These are phyloP conservation scores for Sebastes iracundus DNA, from an alignment of 2,797 vertebrate species.

Conservation along the genomic window DNA sequence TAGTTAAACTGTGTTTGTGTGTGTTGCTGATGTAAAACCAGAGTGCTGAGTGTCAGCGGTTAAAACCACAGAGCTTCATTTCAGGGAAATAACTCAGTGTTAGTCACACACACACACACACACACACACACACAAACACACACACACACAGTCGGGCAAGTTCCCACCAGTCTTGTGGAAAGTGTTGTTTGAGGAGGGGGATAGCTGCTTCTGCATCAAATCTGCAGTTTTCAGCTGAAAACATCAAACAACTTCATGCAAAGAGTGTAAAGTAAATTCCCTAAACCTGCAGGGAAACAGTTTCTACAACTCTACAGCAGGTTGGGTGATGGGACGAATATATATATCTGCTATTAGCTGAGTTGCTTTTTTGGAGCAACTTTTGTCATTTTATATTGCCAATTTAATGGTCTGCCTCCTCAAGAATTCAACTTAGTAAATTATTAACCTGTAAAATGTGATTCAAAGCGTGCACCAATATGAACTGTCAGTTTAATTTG, in stretches of 20 bases:
- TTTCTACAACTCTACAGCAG: not conserved
- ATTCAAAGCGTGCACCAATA: too few species aligned
- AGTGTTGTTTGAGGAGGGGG: slow-evolving; percentile 5
- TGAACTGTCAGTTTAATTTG: too few species aligned
- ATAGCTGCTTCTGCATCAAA: not conserved
- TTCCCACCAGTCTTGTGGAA: slow-evolving; percentile 38
- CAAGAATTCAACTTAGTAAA: too few species aligned
- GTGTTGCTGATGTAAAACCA: slow-evolving; percentile 53
- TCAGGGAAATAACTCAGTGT: slow-evolving; percentile 61
- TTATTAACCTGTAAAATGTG: too few species aligned
- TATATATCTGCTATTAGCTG: too few species aligned
- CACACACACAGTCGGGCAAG: not conserved
- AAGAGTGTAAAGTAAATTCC: not conserved
- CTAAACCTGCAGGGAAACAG: not conserved
- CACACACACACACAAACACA: slow-evolving; percentile 1
- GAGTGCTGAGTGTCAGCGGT: slow-evolving; percentile 41
- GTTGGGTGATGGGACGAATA: too few species aligned
- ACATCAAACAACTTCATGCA: not conserved
- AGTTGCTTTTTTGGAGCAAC: too few species aligned
- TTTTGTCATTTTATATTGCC: too few species aligned
- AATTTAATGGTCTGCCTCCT: too few species aligned
- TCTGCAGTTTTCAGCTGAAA: not conserved
- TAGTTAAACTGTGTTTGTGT: not conserved
- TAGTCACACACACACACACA: slow-evolving; percentile 25
- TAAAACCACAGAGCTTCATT: slow-evolving; percentile 72